phyloP scores from a whole-genome alignment of 2,113 vertebrate genomes.

The Boleophthalmus pectinirostris region DNA sequence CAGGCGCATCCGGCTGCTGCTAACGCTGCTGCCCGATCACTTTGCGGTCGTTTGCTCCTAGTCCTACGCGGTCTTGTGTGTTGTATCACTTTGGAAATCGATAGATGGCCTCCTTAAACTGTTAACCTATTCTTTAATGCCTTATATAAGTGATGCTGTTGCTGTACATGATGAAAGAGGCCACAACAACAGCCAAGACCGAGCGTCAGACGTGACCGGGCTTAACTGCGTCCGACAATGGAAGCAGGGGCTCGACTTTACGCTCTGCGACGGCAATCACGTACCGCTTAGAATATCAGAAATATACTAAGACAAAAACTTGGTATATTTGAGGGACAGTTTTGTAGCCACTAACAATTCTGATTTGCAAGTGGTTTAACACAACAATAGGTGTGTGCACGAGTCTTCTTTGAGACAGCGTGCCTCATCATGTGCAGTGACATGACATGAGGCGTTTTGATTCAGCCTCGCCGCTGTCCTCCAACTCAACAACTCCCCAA shows the following conservation, averaged over 20 bases:
- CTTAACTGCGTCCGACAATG: slow-evolving; percentile 61
- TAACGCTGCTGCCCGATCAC: slow-evolving; percentile 49
- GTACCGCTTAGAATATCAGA: slow-evolving; percentile 18
- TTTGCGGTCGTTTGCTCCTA: slow-evolving; percentile 51
- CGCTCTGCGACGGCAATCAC: slow-evolving; percentile 56
- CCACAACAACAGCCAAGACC: slow-evolving; percentile 33
- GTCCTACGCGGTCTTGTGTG: slow-evolving; percentile 22
- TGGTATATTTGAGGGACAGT: rapidly evolving
- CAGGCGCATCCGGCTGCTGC: slow-evolving; percentile 51
- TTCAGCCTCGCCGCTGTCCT: not conserved
- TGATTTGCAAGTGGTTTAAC: slow-evolving; percentile 16
- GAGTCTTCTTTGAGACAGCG: slow-evolving; percentile 23
- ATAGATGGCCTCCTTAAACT: not conserved
- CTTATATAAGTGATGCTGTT: not conserved
- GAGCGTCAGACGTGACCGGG: slow-evolving; percentile 60
- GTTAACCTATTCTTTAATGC: slow-evolving; percentile 6
- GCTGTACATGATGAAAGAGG: slow-evolving; percentile 38
- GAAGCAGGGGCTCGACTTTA: slow-evolving; percentile 60
- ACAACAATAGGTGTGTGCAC: slow-evolving; percentile 23
- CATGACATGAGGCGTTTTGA: not conserved
- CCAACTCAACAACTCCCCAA: slow-evolving; percentile 27
- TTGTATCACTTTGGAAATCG: slow-evolving; percentile 23
- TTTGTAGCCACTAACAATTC: slow-evolving; percentile 1
- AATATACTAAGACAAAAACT: not conserved
- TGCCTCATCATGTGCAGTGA: not conserved